These are phyloP conservation scores for Acleris cristana DNA, from an alignment of 2,888 invertebrate species.

Conservation along the genomic window DNA sequence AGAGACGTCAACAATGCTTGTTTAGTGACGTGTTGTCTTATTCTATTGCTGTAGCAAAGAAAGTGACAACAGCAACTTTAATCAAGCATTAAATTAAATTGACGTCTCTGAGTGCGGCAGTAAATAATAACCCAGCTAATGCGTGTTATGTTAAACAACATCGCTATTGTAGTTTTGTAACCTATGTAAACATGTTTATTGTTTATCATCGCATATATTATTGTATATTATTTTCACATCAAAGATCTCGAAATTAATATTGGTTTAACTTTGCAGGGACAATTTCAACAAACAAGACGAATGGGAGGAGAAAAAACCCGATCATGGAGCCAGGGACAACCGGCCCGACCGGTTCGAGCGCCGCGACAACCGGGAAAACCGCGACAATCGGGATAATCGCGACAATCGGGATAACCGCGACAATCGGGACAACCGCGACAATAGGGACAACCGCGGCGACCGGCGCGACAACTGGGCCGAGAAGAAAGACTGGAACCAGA, in stretches of 20 bases:
- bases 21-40: too few species aligned
- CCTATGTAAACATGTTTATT: background rate
- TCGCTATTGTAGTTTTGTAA: slow-evolving; percentile 15
- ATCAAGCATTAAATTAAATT: too few species aligned
- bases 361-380: slow-evolving; percentile 48
- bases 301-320: slow-evolving; percentile 55
- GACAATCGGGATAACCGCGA: slow-evolving; percentile 40
- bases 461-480: slow-evolving; percentile 45
- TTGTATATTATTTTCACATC: background rate
- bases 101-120: too few species aligned
- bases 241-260: background rate
- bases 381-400: slow-evolving; percentile 39
- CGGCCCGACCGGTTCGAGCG: slow-evolving; percentile 49
- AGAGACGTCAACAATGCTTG: too few species aligned
- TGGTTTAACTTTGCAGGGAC: slow-evolving; percentile 37
- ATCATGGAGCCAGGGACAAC: slow-evolving; percentile 49
- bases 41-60: too few species aligned
- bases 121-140: slow-evolving; percentile 2
- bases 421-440: slow-evolving; percentile 41
- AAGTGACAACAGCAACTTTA: too few species aligned
- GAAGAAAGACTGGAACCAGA: slow-evolving; percentile 55
- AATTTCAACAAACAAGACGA: slow-evolving; percentile 59
- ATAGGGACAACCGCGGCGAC: slow-evolving; percentile 38
- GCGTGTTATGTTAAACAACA: background rate
- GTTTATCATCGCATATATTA: too few species aligned